Evolutionary conservation across 2,113 vertebrate genomes (phyloP), one percentile per base, ranked within the genome.

Genomic region (Dasypus novemcinctus): DNA sequence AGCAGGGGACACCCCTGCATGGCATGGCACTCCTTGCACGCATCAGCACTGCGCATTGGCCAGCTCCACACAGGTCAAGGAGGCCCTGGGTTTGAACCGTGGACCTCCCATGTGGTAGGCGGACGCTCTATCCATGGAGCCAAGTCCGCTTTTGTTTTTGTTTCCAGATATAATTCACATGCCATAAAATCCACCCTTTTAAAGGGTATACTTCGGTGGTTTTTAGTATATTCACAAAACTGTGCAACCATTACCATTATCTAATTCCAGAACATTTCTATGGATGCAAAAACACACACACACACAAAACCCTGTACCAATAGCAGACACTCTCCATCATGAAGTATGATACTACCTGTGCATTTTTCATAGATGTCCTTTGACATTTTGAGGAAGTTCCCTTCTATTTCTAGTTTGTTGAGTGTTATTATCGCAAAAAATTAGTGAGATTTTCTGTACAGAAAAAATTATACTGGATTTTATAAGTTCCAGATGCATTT

Each of bases 401-500:
- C 31, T 76, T 84, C 54, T 94, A 25, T 76, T 88, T 71, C 46
- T 92, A 80, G 38, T 69, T 46, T 31, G 43, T 7, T 31, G 21
- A 29, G 6, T 76, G 33, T 31, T 63, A 89, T 31, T 63, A 89
- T 80, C 49, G 88, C 49, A 43, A 88, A 93, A 81, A 88, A 52
- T 80, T 29, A 91, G 36, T 93, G 43, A 88, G 74, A 27, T 82
- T 86, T 82, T 5, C 46, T 79, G 8, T 81, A 49, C 4, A 90
- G 7, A 59, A 52, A 89, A 96, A 86, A 72, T 79, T 29, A 74
- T 46, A 74, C 17, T 41, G 33, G 27, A 85, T 66, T 79, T 84
- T 74, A 84, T 7, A 95, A 43, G 91, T 52, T 87, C 9, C 11
- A 91, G 57, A 84, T 74, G 74, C 36, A 87, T n/a, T 87, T 90